phyloP scores from a whole-genome alignment of 2,888 invertebrate genomes.

The Ceratothoa steindachneri region DNA sequence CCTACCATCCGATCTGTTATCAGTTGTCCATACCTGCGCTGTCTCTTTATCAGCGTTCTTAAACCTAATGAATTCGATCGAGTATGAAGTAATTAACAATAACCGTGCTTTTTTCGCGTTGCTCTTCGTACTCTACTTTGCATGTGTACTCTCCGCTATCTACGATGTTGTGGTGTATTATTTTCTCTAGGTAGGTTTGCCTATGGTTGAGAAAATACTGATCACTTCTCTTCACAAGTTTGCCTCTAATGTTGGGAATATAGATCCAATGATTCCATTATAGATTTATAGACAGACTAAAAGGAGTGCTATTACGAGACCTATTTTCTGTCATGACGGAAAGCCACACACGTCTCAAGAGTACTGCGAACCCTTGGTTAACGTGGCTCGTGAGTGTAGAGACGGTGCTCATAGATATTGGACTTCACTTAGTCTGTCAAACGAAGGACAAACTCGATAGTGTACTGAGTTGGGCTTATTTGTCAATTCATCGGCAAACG shows the following conservation, averaged over 20 bases:
- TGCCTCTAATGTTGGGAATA: too few relatives aligned
- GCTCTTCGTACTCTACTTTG: conserved; percentile 17
- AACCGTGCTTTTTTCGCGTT: conserved; percentile 9
- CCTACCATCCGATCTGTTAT: neutral
- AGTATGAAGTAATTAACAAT: neutral
- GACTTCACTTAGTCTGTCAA: neutral
- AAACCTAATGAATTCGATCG: neutral
- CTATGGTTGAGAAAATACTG: too few relatives aligned
- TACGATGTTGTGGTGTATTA: conserved; percentile 14
- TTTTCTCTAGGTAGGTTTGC: neutral
- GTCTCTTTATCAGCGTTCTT: neutral
- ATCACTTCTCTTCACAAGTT: too few relatives aligned
- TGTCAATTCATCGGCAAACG: neutral
- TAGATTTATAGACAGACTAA: too few relatives aligned
- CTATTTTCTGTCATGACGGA: neutral
- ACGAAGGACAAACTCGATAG: neutral
- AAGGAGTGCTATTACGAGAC: too few relatives aligned
- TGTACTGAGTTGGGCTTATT: neutral
- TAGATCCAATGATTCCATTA: too few relatives aligned
- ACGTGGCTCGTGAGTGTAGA: neutral
- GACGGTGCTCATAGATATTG: neutral
- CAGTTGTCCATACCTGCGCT: neutral
- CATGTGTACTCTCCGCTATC: conserved; percentile 13
- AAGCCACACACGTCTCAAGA: neutral
- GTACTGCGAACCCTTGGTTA: neutral